Base-by-base conservation (phyloP, 2,888 invertebrate genomes). In the Rhorus exstirpatorius region DNA sequence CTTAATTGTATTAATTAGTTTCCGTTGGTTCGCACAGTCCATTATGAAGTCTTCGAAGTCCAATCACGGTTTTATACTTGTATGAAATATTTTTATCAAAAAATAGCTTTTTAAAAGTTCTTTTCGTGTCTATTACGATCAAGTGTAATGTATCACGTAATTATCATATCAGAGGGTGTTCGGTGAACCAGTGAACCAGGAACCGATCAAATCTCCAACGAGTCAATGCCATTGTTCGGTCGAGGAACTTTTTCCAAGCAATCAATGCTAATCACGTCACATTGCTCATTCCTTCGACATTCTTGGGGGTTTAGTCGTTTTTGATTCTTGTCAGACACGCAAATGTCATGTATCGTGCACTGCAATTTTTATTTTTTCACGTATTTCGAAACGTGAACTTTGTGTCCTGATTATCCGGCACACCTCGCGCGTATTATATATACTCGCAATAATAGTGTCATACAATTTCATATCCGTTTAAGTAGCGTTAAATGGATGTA, bases 261-360 rank as follows among this genome's bases (percentile, higher is more conserved):
- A 14, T 83, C 79, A 26, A 53, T 67, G 55, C 58, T 7, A 26
- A 31, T 79, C 75, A 61, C 41, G 76, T 83, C 76, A 76, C 44
- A 38, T 72, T 72, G 71, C 46, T 71, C 19, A 51, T 55, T 68
- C 21, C 38, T 61, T 41, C 19, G 44, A 38, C 76, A 83, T 83
- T 83, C 79, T 72, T 46, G 8, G 21, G 21, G 58, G 6, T 35
- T 51, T 21, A 46, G 24, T 68, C 71, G 44, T 79, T 79, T 74
- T 41, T 14, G 35, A 72, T 75, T 77, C 76, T 72, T 72, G 83
- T 83, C 79, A 68, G 71, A 63, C 82, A 82, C 79, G 82, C 83
- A 65, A 83, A 79, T 79, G 76, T 79, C 76, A 31, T 41, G 53
- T 58, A 53, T 41, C 53, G 31, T 38, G 8, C 7, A 44, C 21